phyloP scores from a whole-genome alignment of 2,113 vertebrate species.

The Falcunculus frontatus region DNA sequence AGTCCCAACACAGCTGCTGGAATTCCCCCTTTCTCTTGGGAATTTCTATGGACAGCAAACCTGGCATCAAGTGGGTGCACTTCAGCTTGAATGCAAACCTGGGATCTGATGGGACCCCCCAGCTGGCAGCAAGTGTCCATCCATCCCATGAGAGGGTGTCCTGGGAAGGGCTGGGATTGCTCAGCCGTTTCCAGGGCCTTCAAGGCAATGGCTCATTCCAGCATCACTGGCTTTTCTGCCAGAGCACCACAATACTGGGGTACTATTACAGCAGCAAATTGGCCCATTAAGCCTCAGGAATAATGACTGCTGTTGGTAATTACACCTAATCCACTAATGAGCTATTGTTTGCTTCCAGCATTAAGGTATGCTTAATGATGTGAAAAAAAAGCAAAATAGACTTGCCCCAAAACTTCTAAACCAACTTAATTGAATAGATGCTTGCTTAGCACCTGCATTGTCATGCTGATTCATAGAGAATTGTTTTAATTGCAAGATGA shows the following conservation, averaged over 20 bases:
- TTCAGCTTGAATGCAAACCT: not conserved
- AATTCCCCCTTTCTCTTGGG: accelerated
- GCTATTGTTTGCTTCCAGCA: slow-evolving; percentile 83
- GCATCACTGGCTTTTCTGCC: slow-evolving; percentile 20
- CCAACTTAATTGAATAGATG: slow-evolving; percentile 66
- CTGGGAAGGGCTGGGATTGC: not conserved
- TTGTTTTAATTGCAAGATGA: slow-evolving; percentile 66
- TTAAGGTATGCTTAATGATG: slow-evolving; percentile 78
- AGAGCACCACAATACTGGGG: slow-evolving; percentile 58
- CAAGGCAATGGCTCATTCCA: slow-evolving; percentile 25
- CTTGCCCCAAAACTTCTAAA: slow-evolving; percentile 53
- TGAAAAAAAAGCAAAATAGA: slow-evolving; percentile 62
- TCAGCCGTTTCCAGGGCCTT: not conserved
- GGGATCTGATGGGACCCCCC: not conserved
- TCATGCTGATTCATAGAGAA: slow-evolving; percentile 70
- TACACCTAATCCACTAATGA: slow-evolving; percentile 85
- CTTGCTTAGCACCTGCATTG: slow-evolving; percentile 68
- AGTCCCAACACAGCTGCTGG: not conserved
- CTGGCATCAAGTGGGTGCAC: accelerated
- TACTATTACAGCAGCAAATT: slow-evolving; percentile 79
- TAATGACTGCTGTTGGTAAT: slow-evolving; percentile 79
- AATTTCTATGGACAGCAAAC: accelerated
- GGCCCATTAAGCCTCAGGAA: slow-evolving; percentile 73
- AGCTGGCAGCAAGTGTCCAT: not conserved
- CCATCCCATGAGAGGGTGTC: not conserved